Conservation (phyloP, 2,888 invertebrate species). For the Lasioglossum malachurum region DNA sequence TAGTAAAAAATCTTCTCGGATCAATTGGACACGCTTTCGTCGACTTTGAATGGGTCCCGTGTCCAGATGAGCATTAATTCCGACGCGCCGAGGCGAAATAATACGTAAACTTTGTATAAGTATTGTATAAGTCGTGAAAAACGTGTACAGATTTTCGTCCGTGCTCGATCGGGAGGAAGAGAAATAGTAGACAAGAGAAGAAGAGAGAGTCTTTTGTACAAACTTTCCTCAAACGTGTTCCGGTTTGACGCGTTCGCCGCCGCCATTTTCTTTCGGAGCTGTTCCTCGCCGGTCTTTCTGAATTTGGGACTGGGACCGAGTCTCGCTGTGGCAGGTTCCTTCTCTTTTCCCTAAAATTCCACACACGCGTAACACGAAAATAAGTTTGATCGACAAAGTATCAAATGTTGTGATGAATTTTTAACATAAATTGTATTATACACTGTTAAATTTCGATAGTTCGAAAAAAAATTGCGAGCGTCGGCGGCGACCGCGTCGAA, state of each 20-base stretch:
- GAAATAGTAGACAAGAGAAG: slow-evolving; percentile 26
- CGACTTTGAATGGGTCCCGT: neutral
- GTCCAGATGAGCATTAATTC: slow-evolving; percentile 44
- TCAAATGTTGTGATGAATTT: neutral
- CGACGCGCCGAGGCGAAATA: slow-evolving; percentile 47
- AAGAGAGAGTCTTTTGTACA: slow-evolving; percentile 57
- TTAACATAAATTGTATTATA: neutral
- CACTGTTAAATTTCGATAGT: neutral
- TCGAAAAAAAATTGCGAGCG: neutral
- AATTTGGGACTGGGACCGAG: neutral
- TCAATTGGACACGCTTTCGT: neutral
- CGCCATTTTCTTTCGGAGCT: neutral
- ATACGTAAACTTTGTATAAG: slow-evolving; percentile 63
- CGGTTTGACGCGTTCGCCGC: neutral
- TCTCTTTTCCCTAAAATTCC: neutral
- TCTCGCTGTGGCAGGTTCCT: too few relatives aligned
- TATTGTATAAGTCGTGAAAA: slow-evolving; percentile 57
- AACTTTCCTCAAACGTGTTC: slow-evolving; percentile 48
- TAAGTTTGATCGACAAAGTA: neutral
- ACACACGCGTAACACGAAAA: neutral
- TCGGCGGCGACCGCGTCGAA: neutral
- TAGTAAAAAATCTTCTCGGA: slow-evolving; percentile 5
- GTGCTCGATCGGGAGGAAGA: slow-evolving; percentile 44
- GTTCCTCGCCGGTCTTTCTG: neutral
- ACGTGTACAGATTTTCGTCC: slow-evolving; percentile 66